phyloP scores from a whole-genome alignment of 2,113 vertebrate genomes.

The Aepyceros melampus region DNA sequence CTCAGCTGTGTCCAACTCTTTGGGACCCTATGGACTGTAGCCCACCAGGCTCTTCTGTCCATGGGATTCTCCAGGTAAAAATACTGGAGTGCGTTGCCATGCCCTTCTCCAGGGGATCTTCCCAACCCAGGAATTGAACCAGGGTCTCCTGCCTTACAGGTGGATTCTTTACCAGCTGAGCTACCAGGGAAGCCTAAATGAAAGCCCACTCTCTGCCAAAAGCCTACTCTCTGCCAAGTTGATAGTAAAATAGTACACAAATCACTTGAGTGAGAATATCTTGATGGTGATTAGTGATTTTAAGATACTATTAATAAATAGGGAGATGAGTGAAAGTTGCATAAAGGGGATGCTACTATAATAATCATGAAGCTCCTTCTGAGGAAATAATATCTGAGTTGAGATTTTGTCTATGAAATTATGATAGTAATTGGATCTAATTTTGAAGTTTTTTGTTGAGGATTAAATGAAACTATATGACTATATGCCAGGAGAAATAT shows the following conservation, averaged over 20 bases:
- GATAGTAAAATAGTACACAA: not conserved
- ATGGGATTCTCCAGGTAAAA: not conserved
- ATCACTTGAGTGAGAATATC: not conserved
- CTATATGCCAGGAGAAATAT: too few species aligned
- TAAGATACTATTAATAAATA: not conserved
- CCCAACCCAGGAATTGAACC: not conserved
- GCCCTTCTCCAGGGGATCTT: not conserved
- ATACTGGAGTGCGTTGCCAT: not conserved
- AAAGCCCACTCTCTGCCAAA: not conserved
- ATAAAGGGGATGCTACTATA: not conserved
- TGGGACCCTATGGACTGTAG: not conserved
- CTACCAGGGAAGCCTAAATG: not conserved
- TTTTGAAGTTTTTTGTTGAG: not conserved
- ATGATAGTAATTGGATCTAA: not conserved
- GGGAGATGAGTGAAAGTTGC: not conserved
- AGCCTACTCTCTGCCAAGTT: not conserved
- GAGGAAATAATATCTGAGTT: not conserved
- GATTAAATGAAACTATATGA: not conserved
- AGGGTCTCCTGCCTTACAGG: not conserved
- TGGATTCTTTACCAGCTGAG: not conserved
- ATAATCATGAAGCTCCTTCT: not conserved
- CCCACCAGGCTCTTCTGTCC: accelerated
- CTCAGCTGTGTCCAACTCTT: not conserved
- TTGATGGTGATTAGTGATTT: not conserved
- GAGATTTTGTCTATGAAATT: not conserved